Evolutionary conservation across 2,113 vertebrate genomes (phyloP), one percentile per base, ranked within the genome.

Genomic region (Montifringilla adamsi): DNA sequence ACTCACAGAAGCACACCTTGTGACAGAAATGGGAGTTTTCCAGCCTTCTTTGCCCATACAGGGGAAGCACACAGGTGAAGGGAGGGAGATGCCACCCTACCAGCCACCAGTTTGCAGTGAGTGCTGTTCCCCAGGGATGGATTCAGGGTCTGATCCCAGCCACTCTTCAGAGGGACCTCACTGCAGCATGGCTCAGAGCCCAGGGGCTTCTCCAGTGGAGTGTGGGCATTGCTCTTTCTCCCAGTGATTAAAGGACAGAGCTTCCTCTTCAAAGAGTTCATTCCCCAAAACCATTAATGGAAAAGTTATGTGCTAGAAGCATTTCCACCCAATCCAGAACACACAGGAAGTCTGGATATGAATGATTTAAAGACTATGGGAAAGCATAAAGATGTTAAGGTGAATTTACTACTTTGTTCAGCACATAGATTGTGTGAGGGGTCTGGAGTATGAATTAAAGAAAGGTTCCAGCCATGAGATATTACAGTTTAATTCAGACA

Each of bases 391-490:
- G 79, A 77, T 92, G 93, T 91, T 90, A 81, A 90, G 39, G 64
- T 93, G 93, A 90, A 97, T 97, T 95, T 96, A 93, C 90, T 93
- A 2, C 94, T 96, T 91, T 90, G 50, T 95, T 93, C 93, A 77
- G 78, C 78, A 50, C 72, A 70, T 55, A 70, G 90, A 90, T 47
- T 83, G 55, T 75, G 78, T 86, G 89, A 93, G 78, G 44, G 63
- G 55, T 88, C 87, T 80, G 82, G 78, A 77, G 50, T 60, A 93
- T 95, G 93, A 96, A 96, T 95, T 92, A 93, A 94, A 90, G 87
- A 93, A 93, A 69, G 59, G 33, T 44, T 85, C 67, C 47, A 80
- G 87, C 53, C 90, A 46, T 67, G 84, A 97, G 89, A 53, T 79
- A 92, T 82, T 95, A 62, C 24, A 41, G 46, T 76, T 93, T 77